Conservation (phyloP, 2,888 invertebrate genomes). For the Eupithecia abbreviata region DNA sequence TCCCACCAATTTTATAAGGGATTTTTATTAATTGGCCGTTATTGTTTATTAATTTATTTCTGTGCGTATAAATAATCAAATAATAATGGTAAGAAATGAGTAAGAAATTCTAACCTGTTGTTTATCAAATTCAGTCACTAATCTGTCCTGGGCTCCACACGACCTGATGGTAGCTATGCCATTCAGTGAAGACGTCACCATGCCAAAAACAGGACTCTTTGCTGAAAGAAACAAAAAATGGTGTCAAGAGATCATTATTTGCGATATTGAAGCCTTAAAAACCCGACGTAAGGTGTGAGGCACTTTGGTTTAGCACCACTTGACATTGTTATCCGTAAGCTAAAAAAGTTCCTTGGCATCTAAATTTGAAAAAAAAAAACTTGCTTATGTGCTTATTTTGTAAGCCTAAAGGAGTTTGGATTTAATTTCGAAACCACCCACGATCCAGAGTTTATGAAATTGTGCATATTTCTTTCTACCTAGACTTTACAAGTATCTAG, state of each 20-base stretch:
- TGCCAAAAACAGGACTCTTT: conserved; percentile 91
- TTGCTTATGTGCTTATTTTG: too few relatives aligned
- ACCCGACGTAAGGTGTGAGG: neutral
- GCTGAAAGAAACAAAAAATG: conserved; percentile 74
- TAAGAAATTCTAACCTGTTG: conserved; percentile 71
- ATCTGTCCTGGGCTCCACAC: conserved; percentile 85
- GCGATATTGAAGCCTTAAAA: neutral
- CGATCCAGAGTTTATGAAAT: neutral
- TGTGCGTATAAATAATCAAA: neutral
- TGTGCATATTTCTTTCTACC: neutral
- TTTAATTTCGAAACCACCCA: too few relatives aligned
- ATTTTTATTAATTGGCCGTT: too few relatives aligned
- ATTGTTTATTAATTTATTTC: too few relatives aligned
- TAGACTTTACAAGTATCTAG: neutral
- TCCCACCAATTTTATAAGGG: too few relatives aligned
- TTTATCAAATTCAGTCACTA: conserved; percentile 85
- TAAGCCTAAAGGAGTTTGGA: too few relatives aligned
- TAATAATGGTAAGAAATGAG: neutral
- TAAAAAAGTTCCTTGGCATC: neutral
- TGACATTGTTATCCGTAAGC: neutral
- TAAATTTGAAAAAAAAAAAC: too few relatives aligned
- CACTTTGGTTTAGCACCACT: neutral
- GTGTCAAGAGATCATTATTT: conserved; percentile 5
- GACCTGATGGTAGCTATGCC: conserved; percentile 91
- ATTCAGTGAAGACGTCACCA: conserved; percentile 88